These are phyloP conservation scores for Seriola rivoliana DNA, from an alignment of 2,113 vertebrate genomes.

Conservation along the genomic window DNA sequence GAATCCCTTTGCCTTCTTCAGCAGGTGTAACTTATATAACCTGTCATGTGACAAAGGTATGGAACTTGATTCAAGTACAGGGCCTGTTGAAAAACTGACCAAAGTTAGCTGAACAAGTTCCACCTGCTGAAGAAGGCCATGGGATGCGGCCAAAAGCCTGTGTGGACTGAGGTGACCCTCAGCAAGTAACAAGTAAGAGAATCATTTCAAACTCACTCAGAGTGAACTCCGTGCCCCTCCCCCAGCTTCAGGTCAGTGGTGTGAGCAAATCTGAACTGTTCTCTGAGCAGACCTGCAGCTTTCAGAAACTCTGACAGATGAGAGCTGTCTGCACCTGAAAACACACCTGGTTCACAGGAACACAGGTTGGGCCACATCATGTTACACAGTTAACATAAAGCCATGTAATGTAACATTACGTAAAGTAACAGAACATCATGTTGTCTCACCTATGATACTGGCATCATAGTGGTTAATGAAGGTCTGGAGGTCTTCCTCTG, in stretches of 20 bases:
- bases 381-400: not conserved
- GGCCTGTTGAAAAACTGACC: too few species aligned
- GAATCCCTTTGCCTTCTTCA: too few species aligned
- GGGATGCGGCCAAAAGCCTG: too few species aligned
- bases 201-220: conserved; percentile 72
- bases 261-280: conserved; percentile 83
- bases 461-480: conserved; percentile 81
- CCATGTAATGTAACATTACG: not conserved
- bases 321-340: conserved; percentile 66
- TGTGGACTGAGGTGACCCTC: too few species aligned
- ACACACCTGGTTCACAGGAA: conserved; percentile 75
- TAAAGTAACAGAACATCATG: too few species aligned
- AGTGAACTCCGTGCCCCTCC: conserved; percentile 12
- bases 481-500: conserved; percentile 74
- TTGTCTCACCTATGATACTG: conserved; percentile 78
- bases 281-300: conserved; percentile 78
- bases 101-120: too few species aligned
- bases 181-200: too few species aligned
- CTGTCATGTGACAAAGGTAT: too few species aligned
- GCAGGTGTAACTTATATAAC: too few species aligned
- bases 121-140: too few species aligned
- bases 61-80: too few species aligned
- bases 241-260: conserved; percentile 56
- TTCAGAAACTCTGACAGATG: conserved; percentile 77
- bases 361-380: not conserved